Base-by-base conservation (phyloP, 2,888 invertebrate species). In the Apodemia hepburni region DNA sequence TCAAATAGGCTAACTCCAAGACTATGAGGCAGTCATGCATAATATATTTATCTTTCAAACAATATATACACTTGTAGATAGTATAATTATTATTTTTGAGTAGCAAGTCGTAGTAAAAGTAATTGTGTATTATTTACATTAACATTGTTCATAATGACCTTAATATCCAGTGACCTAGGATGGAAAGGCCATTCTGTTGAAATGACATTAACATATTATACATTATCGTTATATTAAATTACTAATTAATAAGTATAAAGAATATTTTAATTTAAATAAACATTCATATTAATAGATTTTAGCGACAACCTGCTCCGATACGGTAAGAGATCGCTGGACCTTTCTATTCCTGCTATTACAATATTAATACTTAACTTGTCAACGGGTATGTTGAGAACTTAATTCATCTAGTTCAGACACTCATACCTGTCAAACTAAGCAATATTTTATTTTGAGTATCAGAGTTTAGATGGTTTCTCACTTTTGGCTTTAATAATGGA, bases 151-250 rank as follows among this genome's bases (percentile, higher is more conserved):
- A 42, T 27, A 57, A 22, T 35, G 69, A 64, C 69, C 68, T 69
- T 63, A 66, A 68, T 69, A 65, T 63, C 58, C 64, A 38, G 18
- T 68, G 66, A 68, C 69, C 69, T 69, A 68, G 65, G 68, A 64
- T 59, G 60, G 62, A 61, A 61, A 68, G 68, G 70, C 66, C 67
- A 65, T 63, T 61, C 69, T 68, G 69, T 69, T 47, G 62, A 70
- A 72, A 54, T 54, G 51, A 22, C 76, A 77, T 76, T 78, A 71
- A 75, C 71, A 71, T 71, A 70, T 68, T 73, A 58, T 45, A 61
- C 58, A 45, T 47, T 35, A 45, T 22, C 15, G 18, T 38, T 42
- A 42, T 15, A 42, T 42, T 42, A 42, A 42, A 42, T 42, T 15
- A 42, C 12, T 42, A 42, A 42, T 42, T 42, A 42, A 12, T 12